phyloP scores from a whole-genome alignment of 2,888 invertebrate species.

The Cenopis cana region DNA sequence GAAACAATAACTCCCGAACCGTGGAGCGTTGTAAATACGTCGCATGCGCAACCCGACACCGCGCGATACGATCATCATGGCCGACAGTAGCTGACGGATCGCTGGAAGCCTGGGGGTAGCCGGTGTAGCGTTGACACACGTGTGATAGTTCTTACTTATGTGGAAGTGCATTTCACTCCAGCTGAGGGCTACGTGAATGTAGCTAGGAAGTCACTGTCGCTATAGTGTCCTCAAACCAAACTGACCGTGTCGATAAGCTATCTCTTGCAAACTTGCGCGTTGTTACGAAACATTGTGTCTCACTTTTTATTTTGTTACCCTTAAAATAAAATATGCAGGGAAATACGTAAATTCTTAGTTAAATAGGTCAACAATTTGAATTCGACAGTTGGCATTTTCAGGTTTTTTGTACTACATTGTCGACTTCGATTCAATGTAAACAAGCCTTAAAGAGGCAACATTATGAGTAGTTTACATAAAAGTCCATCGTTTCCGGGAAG shows the following conservation, averaged over 20 bases:
- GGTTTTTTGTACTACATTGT: neutral
- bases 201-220: neutral
- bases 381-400: neutral
- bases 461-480: neutral
- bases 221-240: neutral
- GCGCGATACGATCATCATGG: slow-evolving; percentile 56
- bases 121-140: slow-evolving; percentile 21
- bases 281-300: too few relatives aligned
- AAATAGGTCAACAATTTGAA: neutral
- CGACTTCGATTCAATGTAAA: neutral
- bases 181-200: neutral
- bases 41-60: slow-evolving; percentile 60
- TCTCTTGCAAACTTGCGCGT: too few relatives aligned
- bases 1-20: slow-evolving; percentile 35
- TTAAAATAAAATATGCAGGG: neutral
- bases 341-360: neutral
- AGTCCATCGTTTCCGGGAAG: slow-evolving; percentile 2
- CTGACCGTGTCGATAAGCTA: too few relatives aligned
- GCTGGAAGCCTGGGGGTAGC: slow-evolving; percentile 51
- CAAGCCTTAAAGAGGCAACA: neutral
- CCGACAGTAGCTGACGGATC: slow-evolving; percentile 48
- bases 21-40: slow-evolving; percentile 51
- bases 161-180: neutral
- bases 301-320: too few relatives aligned
- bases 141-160: slow-evolving; percentile 18